Evolutionary conservation across 2,888 invertebrate species (phyloP).

Genomic region (Amiota minor): DNA sequence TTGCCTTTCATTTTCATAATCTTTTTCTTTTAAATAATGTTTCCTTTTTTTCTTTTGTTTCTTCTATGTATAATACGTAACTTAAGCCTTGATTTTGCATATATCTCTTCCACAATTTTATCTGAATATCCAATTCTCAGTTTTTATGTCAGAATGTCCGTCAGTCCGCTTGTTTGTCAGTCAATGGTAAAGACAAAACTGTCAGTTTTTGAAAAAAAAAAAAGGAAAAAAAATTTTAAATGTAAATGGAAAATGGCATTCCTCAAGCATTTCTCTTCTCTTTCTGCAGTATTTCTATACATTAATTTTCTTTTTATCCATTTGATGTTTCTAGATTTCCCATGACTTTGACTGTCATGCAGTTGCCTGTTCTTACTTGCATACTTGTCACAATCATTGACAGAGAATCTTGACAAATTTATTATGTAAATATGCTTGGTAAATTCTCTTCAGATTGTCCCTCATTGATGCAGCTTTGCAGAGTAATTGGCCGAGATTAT

Average conservation of each 20-base stretch:
- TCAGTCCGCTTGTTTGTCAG: not conserved
- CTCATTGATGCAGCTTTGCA: slow-evolving; percentile 13
- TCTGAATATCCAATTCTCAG: slow-evolving; percentile 13
- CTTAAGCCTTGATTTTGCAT: slow-evolving; percentile 2
- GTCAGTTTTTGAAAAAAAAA: not conserved
- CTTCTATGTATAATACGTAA: not conserved
- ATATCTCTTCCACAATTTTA: slow-evolving; percentile 2
- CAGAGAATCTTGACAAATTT: slow-evolving; percentile 54
- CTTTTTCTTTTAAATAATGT: not conserved
- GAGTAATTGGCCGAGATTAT: slow-evolving; percentile 1
- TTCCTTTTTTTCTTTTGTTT: slow-evolving; percentile 8
- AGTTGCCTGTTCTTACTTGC: not conserved
- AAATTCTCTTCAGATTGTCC: slow-evolving; percentile 46
- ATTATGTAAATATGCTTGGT: slow-evolving; percentile 62
- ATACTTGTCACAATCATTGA: slow-evolving; percentile 34
- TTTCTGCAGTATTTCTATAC: not conserved
- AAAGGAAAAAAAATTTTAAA: slow-evolving; percentile 5
- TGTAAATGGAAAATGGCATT: slow-evolving; percentile 27
- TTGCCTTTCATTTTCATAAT: not conserved
- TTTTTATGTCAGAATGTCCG: not conserved
- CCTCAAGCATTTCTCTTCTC: slow-evolving; percentile 6
- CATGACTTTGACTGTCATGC: slow-evolving; percentile 1
- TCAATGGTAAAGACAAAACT: slow-evolving; percentile 11
- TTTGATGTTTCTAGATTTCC: not conserved
- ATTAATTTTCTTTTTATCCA: not conserved